Base-by-base conservation (phyloP, 2,888 invertebrate species). In the Bursaphelenchus okinawaensis region DNA sequence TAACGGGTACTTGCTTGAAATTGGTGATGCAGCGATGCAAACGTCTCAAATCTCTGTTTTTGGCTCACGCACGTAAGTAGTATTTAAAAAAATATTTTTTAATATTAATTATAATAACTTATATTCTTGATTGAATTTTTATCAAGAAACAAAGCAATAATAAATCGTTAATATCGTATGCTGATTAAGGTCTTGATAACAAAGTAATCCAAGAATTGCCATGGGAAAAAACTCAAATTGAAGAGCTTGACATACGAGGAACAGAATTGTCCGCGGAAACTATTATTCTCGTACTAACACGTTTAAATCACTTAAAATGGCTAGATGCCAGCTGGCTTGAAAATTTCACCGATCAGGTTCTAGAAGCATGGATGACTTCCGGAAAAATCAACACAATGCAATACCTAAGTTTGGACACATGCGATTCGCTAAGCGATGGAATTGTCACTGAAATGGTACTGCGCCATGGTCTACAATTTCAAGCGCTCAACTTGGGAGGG, bases 291-390 rank as follows among this genome's bases (percentile, higher is more conserved):
- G 90, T 98, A 88, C 86, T 99, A 19, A 89, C 90, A 0, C 87
- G 94, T 73, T 89, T 93, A 72, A 92, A 90, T 0, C 89, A 88
- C 64, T 86, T 95, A 27, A 87, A 91, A 75, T 94, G 92, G 86
- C 86, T 99, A 8, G 91, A 92, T 72, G 94, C 95, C 0, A 96
- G 95, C 0, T 94, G 96, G 86, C 89, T 93, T 72, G 98, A 99
- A 83, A 94, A 95, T 20, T 94, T 99, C 82, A 95, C 91, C 73
- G 98, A 98, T 83, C 87, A 89, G 52, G 96, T 96, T 7, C 83
- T 98, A 24, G 92, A 93, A 82, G 89, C 91, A 4, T 93, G 92
- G 90, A 88, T 90, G 84, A 92, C 93, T 81, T 87, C 88, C 62
- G 95, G 95, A 1, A 87, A 87, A 70, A 82, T 86, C 72, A 88